A percentile compares a stretch with the other conserved stretches of the same genome.
phyloP scores from a whole-genome alignment of 2,888 invertebrate genomes.

The Tuberolachnus salignus region DNA sequence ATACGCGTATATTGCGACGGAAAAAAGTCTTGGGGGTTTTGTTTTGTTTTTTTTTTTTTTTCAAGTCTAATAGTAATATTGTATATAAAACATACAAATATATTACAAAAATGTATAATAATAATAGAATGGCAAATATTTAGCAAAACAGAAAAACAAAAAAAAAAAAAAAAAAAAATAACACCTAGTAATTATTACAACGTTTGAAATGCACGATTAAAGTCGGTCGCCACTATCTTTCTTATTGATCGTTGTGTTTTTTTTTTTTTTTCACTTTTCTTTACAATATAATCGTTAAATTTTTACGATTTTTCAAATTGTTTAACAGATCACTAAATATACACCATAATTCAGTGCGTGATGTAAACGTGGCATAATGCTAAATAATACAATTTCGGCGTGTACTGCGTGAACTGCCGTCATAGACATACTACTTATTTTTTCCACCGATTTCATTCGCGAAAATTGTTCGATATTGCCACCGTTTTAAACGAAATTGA shows the following conservation, averaged over 20 bases:
- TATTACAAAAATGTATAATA: background rate
- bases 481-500: too few species aligned
- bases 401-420: too few species aligned
- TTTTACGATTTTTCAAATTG: background rate
- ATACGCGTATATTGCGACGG: background rate
- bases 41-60: too few species aligned
- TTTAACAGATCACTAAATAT: background rate
- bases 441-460: too few species aligned
- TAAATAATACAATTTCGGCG: too few species aligned
- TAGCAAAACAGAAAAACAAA: too few species aligned
- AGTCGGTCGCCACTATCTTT: background rate
- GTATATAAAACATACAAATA: background rate
- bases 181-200: background rate
- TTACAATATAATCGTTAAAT: background rate
- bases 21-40: background rate
- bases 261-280: background rate
- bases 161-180: too few species aligned
- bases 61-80: too few species aligned
- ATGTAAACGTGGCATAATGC: background rate
- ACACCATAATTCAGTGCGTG: background rate
- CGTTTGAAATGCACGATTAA: background rate
- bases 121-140: slow-evolving; percentile 3
- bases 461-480: too few species aligned
- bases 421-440: too few species aligned
- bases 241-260: background rate